Conservation (phyloP, 2,113 vertebrate species). For the Phrynosoma platyrhinos region DNA sequence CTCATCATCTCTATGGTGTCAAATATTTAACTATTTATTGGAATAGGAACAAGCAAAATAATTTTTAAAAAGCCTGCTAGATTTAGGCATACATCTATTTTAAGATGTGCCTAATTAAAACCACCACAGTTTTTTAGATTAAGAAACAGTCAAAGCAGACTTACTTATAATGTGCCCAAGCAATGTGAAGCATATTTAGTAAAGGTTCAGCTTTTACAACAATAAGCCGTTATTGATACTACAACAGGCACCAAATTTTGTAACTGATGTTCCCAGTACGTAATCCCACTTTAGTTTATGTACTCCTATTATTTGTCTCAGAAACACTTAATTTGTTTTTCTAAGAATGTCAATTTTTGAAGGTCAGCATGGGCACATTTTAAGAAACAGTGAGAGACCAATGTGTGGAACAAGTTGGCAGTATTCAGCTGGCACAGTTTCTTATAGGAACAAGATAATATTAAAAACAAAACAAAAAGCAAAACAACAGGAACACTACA, state of each 20-base stretch:
- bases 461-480: conserved; percentile 49
- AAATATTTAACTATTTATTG: not conserved
- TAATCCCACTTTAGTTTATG: conserved; percentile 21
- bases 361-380: conserved; percentile 64
- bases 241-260: conserved; percentile 36
- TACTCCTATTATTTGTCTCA: conserved; percentile 42
- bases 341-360: conserved; percentile 57
- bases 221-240: not conserved
- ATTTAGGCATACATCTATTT: not conserved
- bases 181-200: conserved; percentile 1
- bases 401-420: conserved; percentile 75
- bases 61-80: not conserved
- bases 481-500: conserved; percentile 53
- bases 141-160: not conserved
- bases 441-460: conserved; percentile 71
- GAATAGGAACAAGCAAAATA: conserved; percentile 5
- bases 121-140: not conserved
- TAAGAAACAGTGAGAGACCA: conserved; percentile 69
- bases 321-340: conserved; percentile 58
- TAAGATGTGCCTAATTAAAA: not conserved
- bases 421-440: conserved; percentile 76
- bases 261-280: conserved; percentile 22
- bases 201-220: not conserved
- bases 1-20: too few relatives aligned
- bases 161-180: not conserved